Base-by-base conservation (phyloP, 2,888 invertebrate genomes). In the Azorinus chamasolen region DNA sequence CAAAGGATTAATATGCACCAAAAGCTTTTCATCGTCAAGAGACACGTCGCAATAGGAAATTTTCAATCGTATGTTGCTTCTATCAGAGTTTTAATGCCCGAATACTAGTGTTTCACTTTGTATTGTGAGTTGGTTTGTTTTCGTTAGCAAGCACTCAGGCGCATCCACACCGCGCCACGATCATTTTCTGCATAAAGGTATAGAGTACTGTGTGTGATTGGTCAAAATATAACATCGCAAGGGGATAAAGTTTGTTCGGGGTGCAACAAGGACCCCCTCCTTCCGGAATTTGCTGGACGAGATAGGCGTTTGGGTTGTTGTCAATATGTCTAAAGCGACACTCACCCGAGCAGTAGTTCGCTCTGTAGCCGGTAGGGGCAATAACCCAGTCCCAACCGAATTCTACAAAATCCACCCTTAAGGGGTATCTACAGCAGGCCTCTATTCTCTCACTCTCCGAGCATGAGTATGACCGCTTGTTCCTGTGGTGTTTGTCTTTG, bases 361-460 rank as follows among this genome's bases (percentile, higher is more conserved):
- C 98, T 90, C 97, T 96, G 94, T 98, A 99, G 87, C 96, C 95
- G 89, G 97, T 97, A 0, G 99, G 99, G 0, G 98, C 98, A 72
- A 99, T 97, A 89, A 99, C 97, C 96, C 98, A 99, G 92, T 98
- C 97, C 98, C 98, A 99, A 27, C 98, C 98, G 91, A 99, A 98
- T 90, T 96, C 96, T 86, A 97, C 96, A 93, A 99, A 99, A 94
- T 98, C 97, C 18, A 99, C 97, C 16, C 96, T 96, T 50, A 99
- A 94, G 0, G 98, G 98, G 93, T 98, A 98, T 4, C 98, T 96
- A 92, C 99, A 99, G 94, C 99, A 99, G 53, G 97, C 95, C 32
- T 95, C 95, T 90, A 98, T 97, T 85, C 96, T 95, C 12, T 95
- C 95, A 85, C 95, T 95, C 87, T 97, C 97, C 68, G 96, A 96